These are phyloP conservation scores for Pyrrhura leucotis DNA, from an alignment of 2,797 vertebrate genomes.

Conservation along the genomic window DNA sequence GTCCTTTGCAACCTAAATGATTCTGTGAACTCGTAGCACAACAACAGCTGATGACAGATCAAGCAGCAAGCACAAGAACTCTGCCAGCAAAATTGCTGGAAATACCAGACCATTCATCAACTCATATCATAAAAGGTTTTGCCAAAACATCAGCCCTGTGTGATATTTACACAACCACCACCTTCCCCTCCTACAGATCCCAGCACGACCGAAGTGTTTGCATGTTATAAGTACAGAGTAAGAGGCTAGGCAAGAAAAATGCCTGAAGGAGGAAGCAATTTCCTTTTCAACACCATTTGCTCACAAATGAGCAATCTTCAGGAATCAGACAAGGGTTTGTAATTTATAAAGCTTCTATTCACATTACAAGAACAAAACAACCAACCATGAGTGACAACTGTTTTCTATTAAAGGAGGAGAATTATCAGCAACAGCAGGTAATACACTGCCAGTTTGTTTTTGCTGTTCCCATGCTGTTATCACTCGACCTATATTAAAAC, in stretches of 20 bases:
- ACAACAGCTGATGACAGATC: neutral
- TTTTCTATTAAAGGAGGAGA: neutral
- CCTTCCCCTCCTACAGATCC: neutral
- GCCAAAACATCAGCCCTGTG: neutral
- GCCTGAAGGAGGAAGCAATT: neutral
- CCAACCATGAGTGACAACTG: neutral
- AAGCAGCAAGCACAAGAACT: fast-evolving
- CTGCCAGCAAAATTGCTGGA: neutral
- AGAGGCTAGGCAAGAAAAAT: neutral
- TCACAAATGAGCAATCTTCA: neutral
- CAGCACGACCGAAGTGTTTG: neutral
- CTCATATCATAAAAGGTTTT: neutral
- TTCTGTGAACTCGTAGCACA: neutral
- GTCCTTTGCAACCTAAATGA: neutral
- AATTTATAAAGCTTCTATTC: neutral
- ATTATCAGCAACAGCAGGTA: conserved; percentile 20
- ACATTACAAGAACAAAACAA: neutral
- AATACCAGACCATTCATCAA: neutral
- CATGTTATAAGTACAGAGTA: neutral
- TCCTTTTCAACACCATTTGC: conserved; percentile 20
- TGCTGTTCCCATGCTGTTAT: neutral
- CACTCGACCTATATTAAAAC: neutral
- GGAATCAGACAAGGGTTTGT: neutral
- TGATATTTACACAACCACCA: neutral
- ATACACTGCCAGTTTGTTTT: neutral